Percentiles rank a stretch among this genome's conserved stretches.
Conservation (phyloP, 2,113 vertebrate genomes). For the Calyptomena viridis region DNA sequence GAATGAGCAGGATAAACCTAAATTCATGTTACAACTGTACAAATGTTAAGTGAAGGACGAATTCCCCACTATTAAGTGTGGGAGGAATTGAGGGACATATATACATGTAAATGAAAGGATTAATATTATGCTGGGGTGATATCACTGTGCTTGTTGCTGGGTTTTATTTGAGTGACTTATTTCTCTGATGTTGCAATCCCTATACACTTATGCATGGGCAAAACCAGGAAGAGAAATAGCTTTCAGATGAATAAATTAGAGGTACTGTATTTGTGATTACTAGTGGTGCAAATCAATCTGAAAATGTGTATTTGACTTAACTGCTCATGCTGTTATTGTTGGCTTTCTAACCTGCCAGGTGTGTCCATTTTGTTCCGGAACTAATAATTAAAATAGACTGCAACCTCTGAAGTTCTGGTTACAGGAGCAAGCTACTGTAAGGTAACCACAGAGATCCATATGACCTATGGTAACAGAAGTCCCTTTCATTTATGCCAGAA, state of each 20-base stretch:
- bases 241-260: neutral
- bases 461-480: neutral
- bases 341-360: neutral
- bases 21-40: neutral
- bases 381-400: neutral
- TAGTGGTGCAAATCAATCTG: neutral
- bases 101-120: neutral
- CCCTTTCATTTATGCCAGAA: neutral
- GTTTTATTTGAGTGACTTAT: neutral
- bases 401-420: neutral
- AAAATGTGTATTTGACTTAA: neutral
- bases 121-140: neutral
- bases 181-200: neutral
- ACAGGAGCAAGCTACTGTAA: neutral
- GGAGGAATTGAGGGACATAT: neutral
- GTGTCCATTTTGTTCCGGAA: neutral
- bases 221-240: neutral
- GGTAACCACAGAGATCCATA: neutral
- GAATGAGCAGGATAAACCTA: neutral
- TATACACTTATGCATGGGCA: neutral
- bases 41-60: neutral
- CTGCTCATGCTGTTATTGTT: neutral
- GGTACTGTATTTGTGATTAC: neutral
- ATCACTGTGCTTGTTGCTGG: neutral
- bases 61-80: neutral